A percentile compares a stretch with the other conserved stretches of the same genome.
Evolutionary conservation across 2,113 vertebrate species (phyloP).

Genomic region (Eulemur macaco): DNA sequence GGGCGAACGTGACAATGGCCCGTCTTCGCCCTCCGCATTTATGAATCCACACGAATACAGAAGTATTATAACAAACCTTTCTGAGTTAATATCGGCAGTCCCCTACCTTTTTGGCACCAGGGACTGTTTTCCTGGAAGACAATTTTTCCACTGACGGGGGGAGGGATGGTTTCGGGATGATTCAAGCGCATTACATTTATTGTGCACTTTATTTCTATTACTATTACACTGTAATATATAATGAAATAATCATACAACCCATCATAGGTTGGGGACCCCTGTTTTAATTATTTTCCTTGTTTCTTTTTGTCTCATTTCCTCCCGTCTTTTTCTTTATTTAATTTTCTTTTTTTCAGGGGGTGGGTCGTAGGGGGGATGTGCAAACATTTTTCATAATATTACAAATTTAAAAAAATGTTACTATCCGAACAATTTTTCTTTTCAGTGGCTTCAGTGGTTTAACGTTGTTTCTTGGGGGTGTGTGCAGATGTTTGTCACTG

Average conservation of each 20-base stretch:
- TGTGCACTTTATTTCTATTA: no score
- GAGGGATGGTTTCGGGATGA: no score
- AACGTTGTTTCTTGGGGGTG: not conserved
- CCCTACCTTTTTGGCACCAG: no score
- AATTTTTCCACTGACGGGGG: no score
- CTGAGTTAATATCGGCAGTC: not conserved
- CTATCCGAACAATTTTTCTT: not conserved
- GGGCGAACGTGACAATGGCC: not conserved
- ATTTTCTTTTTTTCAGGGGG: not conserved
- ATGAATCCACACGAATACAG: not conserved
- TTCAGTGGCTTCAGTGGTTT: not conserved
- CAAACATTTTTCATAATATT: not conserved
- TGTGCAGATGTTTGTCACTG: not conserved
- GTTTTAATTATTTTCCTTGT: not conserved
- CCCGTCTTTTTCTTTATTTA: not conserved
- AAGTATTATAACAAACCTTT: not conserved
- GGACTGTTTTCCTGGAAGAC: no score
- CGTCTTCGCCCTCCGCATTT: not conserved
- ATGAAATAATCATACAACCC: no score
- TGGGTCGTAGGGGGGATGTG: no score
- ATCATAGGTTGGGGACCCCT: no score
- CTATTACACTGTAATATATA: no score
- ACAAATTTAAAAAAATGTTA: not conserved
- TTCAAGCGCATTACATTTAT: no score
- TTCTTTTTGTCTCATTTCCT: not conserved